These are phyloP conservation scores for Hippocampus guttulatus DNA, from an alignment of 2,113 vertebrate species.

Conservation along the genomic window DNA sequence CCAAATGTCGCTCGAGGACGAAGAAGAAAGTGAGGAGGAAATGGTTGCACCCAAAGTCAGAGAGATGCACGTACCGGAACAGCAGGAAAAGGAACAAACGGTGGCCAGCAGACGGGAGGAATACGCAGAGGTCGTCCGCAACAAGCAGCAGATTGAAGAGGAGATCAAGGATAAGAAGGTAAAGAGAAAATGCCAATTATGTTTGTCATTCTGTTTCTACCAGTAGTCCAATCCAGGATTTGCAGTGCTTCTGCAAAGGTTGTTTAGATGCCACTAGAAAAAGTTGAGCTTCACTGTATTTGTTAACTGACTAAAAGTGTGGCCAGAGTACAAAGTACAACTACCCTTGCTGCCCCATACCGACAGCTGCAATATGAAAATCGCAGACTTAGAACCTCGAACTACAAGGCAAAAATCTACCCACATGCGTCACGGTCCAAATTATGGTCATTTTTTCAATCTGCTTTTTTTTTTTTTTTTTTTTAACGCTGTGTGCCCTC, in stretches of 20 bases:
- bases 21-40: neutral
- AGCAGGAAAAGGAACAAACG: conserved; percentile 23
- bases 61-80: conserved; percentile 29
- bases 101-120: conserved; percentile 38
- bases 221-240: too few relatives aligned
- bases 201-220: neutral
- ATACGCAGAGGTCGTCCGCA: conserved; percentile 50
- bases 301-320: too few relatives aligned
- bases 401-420: neutral
- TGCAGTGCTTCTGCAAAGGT: too few relatives aligned
- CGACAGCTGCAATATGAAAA: too few relatives aligned
- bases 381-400: too few relatives aligned
- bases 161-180: conserved; percentile 68
- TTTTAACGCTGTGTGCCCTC: conserved; percentile 6
- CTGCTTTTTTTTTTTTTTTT: neutral
- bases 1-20: conserved; percentile 18
- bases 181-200: neutral
- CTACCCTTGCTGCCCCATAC: too few relatives aligned
- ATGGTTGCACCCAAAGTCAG: conserved; percentile 1
- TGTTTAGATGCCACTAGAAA: too few relatives aligned
- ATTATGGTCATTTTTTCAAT: neutral
- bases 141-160: conserved; percentile 30
- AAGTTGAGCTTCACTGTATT: too few relatives aligned
- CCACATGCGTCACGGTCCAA: neutral
- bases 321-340: too few relatives aligned